A percentile compares a stretch with the other conserved stretches of the same genome.
Conservation (phyloP, 1,140 invertebrate genomes). For the Apocrypta bakeri region DNA sequence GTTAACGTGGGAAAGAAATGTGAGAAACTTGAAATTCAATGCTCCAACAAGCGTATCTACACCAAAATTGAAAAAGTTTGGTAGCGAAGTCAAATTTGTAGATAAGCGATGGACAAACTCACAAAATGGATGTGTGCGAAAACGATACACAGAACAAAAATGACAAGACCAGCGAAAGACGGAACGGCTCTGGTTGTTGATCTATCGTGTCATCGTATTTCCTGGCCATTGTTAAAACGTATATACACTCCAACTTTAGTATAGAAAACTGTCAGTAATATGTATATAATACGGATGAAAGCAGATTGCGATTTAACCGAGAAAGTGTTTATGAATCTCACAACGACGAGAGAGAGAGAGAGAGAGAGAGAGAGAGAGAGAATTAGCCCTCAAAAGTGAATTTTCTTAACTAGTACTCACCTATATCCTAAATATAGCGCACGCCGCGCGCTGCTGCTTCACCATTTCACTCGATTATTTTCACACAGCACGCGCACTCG, state of each 20-base stretch:
- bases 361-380: too few species aligned
- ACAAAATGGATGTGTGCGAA: background rate
- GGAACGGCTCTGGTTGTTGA: background rate
- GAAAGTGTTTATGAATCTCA: too few species aligned
- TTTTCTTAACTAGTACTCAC: constrained; percentile 22
- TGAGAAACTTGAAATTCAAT: background rate
- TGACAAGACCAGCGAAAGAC: background rate
- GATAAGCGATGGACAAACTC: background rate
- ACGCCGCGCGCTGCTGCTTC: constrained; percentile 19
- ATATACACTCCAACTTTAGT: background rate
- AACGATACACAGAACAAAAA: background rate
- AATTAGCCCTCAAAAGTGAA: too few species aligned
- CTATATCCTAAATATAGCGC: constrained; percentile 33
- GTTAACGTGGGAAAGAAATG: background rate
- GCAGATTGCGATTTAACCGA: too few species aligned
- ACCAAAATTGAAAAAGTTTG: background rate
- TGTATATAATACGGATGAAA: too few species aligned
- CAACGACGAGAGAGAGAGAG: too few species aligned
- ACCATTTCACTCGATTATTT: constrained; percentile 16
- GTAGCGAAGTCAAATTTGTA: background rate
- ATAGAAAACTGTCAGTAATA: background rate
- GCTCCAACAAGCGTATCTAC: background rate
- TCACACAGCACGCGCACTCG: constrained; percentile 20
- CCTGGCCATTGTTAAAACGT: background rate
- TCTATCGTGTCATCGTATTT: background rate